These are phyloP conservation scores for Parnassius apollo DNA, from an alignment of 2,888 invertebrate genomes.

Conservation along the genomic window DNA sequence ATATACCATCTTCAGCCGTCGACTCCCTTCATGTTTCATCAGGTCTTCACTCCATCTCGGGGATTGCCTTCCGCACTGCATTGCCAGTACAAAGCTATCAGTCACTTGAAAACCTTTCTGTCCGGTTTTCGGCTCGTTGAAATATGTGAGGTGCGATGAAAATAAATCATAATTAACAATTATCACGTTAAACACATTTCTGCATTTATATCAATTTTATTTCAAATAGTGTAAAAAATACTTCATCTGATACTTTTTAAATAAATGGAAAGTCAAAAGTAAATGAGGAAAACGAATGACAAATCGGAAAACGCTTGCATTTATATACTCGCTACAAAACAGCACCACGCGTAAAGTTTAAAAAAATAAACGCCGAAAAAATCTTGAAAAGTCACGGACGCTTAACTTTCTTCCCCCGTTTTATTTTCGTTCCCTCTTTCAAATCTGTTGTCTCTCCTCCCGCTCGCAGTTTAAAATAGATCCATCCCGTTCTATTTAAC, in stretches of 20 bases:
- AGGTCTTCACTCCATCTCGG: too few species aligned
- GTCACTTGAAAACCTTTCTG: too few species aligned
- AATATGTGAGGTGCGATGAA: too few species aligned
- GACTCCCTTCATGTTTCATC: too few species aligned
- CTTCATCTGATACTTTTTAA: neutral
- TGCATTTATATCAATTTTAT: too few species aligned
- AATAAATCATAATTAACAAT: too few species aligned
- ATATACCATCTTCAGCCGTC: too few species aligned
- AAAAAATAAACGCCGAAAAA: constrained; percentile 78
- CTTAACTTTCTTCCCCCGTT: constrained; percentile 81
- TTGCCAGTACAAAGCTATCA: too few species aligned
- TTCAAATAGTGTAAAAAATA: too few species aligned
- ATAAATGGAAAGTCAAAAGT: constrained; percentile 51
- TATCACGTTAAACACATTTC: too few species aligned
- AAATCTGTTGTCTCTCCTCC: constrained; percentile 50
- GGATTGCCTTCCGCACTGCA: too few species aligned
- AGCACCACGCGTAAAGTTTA: constrained; percentile 65
- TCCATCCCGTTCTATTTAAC: constrained; percentile 62
- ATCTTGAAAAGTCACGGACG: constrained; percentile 82
- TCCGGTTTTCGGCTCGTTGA: too few species aligned
- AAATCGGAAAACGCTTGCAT: constrained; percentile 67
- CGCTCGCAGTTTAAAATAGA: constrained; percentile 44
- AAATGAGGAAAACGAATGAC: constrained; percentile 58
- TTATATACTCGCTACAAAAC: constrained; percentile 63
- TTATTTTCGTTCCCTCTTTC: constrained; percentile 77